A percentile compares a stretch with the other conserved stretches of the same genome.
Conservation (phyloP, 2,888 invertebrate species). For the Meganola albula region DNA sequence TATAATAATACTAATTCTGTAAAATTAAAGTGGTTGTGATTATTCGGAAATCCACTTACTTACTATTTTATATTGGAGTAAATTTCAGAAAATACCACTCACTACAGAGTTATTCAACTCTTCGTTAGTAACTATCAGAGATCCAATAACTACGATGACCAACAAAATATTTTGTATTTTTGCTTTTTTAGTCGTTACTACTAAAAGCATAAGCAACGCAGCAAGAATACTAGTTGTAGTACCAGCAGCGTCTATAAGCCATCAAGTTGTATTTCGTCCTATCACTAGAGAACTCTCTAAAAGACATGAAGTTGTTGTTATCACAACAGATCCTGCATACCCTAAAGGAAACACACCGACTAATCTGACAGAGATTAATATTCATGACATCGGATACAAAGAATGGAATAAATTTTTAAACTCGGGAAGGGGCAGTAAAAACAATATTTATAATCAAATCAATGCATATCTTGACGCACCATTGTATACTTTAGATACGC, state of each 20-base stretch:
- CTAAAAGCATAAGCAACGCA: too few relatives aligned
- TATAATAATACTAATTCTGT: too few relatives aligned
- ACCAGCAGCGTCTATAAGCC: constrained; percentile 53
- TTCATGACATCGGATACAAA: constrained; percentile 36
- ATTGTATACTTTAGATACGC: constrained; percentile 15
- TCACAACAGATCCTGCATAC: constrained; percentile 50
- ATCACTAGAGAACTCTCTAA: constrained; percentile 47
- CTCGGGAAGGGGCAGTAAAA: constrained; percentile 10
- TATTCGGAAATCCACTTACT: too few relatives aligned
- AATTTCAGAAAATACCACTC: too few relatives aligned
- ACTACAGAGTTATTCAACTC: too few relatives aligned
- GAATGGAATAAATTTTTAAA: constrained; percentile 17
- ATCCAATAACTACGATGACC: too few relatives aligned
- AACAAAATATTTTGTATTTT: too few relatives aligned
- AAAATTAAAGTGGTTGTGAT: too few relatives aligned
- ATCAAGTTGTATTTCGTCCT: constrained; percentile 50
- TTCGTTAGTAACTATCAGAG: too few relatives aligned
- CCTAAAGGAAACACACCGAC: constrained; percentile 25
- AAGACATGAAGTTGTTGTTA: constrained; percentile 50
- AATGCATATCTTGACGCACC: constrained; percentile 4
- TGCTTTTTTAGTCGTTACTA: too few relatives aligned
- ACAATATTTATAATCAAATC: constrained; percentile 16
- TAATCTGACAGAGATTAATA: constrained; percentile 54
- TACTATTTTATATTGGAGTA: too few relatives aligned
- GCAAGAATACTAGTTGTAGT: constrained; percentile 49